Evolutionary conservation across 2,888 invertebrate species (phyloP).

Genomic region (Heliconius hortense): DNA sequence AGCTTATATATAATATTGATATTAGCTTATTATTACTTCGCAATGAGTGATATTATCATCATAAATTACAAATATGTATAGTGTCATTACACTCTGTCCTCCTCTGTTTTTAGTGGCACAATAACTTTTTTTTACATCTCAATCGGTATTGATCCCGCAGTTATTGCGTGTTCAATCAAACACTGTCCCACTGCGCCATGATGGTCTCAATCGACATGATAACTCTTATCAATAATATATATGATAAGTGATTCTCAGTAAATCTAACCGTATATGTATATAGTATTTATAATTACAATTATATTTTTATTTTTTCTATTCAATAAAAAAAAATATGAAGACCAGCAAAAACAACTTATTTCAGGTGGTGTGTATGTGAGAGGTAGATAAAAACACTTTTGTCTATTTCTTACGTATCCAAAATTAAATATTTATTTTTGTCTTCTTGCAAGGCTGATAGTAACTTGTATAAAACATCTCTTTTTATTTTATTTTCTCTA

Average conservation of each 20-base stretch:
- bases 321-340: too few species aligned
- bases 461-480: not conserved
- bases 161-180: not conserved
- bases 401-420: not conserved
- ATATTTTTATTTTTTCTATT: too few species aligned
- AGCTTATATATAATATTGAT: too few species aligned
- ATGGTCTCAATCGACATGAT: not conserved
- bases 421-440: not conserved
- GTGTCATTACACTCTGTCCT: too few species aligned
- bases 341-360: too few species aligned
- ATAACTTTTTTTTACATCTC: not conserved
- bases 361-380: not conserved
- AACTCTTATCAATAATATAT: conserved; percentile 2
- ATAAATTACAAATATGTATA: too few species aligned
- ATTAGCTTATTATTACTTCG: too few species aligned
- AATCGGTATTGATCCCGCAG: not conserved
- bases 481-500: not conserved
- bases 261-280: not conserved
- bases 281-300: not conserved
- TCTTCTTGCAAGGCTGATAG: not conserved
- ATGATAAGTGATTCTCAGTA: not conserved
- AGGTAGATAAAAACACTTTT: not conserved
- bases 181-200: not conserved
- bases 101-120: not conserved
- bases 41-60: too few species aligned